Evolutionary conservation across 2,113 vertebrate genomes (phyloP).

Genomic region (Regulus satrapa): DNA sequence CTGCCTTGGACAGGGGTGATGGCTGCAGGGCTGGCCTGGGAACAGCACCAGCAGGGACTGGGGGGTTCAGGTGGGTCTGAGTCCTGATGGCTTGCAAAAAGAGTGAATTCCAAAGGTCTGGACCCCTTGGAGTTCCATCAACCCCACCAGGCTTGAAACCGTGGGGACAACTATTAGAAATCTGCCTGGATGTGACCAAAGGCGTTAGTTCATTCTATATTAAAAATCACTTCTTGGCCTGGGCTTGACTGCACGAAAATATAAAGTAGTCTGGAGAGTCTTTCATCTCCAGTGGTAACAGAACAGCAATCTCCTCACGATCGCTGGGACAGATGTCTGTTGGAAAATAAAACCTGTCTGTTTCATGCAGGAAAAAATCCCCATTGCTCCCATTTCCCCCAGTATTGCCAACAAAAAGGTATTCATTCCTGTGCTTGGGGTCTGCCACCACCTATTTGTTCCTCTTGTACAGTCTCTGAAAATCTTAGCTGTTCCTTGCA

Average conservation of each 20-base stretch:
- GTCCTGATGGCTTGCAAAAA: not conserved
- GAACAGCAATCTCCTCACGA: not conserved
- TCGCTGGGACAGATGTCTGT: not conserved
- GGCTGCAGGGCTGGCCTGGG: too few species aligned
- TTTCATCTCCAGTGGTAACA: not conserved
- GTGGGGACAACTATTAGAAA: not conserved
- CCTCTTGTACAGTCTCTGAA: not conserved
- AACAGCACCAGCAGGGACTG: too few species aligned
- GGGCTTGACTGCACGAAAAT: not conserved
- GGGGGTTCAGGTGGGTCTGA: not conserved
- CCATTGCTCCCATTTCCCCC: not conserved
- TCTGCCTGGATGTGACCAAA: not conserved
- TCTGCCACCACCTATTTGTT: not conserved
- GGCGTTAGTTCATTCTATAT: not conserved
- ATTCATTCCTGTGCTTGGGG: not conserved
- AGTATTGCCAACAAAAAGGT: not conserved
- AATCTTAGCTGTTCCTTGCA: not conserved
- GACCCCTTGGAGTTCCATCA: not conserved
- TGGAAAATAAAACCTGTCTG: not conserved
- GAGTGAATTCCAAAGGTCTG: not conserved
- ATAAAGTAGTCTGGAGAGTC: not conserved
- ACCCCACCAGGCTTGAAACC: not conserved
- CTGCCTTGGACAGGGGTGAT: not conserved
- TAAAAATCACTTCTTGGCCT: slow-evolving; percentile 12
- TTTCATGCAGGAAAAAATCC: slow-evolving; percentile 34